These are phyloP conservation scores for Vandiemenella viatica DNA, from an alignment of 2,888 invertebrate species.

Conservation along the genomic window DNA sequence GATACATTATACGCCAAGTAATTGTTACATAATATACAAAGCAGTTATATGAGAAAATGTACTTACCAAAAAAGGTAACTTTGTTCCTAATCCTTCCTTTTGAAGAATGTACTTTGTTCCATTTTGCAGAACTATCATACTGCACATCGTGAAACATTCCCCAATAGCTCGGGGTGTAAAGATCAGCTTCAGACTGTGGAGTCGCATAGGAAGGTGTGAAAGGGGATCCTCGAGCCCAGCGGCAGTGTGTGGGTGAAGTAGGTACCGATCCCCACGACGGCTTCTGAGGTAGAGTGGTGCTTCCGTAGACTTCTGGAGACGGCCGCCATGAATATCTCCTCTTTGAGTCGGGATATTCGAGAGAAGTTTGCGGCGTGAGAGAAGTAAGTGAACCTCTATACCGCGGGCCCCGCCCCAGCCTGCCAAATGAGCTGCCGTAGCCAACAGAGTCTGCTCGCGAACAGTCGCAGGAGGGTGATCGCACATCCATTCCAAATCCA, in stretches of 20 bases:
- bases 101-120: constrained; percentile 1
- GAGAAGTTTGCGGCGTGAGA: constrained; percentile 23
- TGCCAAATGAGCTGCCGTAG: constrained; percentile 7
- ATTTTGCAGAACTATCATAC: constrained; percentile 1
- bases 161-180: constrained; percentile 8
- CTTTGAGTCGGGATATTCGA: constrained; percentile 10
- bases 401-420: constrained; percentile 20
- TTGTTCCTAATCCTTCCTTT: constrained; percentile 26
- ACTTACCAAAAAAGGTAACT: constrained; percentile 30
- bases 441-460: constrained; percentile 7
- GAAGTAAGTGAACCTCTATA: constrained; percentile 29
- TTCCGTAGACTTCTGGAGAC: constrained; percentile 19
- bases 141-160: constrained; percentile 3
- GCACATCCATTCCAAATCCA: constrained; percentile 17
- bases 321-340: constrained; percentile 28
- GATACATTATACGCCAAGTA: too few relatives aligned
- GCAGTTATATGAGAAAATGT: neutral
- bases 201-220: constrained; percentile 14
- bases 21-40: too few relatives aligned
- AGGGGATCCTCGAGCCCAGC: constrained; percentile 23
- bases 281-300: constrained; percentile 23
- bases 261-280: constrained; percentile 34
- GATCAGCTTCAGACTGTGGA: constrained; percentile 12
- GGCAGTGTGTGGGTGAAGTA: constrained; percentile 32
- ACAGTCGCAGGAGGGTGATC: constrained; percentile 22